Conservation (phyloP, 2,113 vertebrate genomes). For the Hippocampus zosterae region DNA sequence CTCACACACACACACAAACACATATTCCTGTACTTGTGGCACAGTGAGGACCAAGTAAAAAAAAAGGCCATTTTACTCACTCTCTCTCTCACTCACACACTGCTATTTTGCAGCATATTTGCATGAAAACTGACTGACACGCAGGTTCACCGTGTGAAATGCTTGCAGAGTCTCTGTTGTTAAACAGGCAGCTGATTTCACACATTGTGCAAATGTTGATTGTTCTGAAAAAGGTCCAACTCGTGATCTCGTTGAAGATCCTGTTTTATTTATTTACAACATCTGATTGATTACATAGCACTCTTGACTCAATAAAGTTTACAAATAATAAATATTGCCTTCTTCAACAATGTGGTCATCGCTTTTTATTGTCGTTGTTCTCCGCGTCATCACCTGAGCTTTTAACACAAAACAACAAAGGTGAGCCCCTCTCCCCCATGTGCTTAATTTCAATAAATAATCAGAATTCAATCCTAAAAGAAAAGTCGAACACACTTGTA, state of each 20-base stretch:
- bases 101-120: no score
- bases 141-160: no score
- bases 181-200: no score
- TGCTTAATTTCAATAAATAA: conserved; percentile 68
- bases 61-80: no score
- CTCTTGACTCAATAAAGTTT: conserved; percentile 64
- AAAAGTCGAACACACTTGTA: neutral
- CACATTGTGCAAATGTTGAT: no score
- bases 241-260: conserved; percentile 49
- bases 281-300: conserved; percentile 53
- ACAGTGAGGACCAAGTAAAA: no score
- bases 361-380: conserved; percentile 54
- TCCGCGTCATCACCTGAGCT: conserved; percentile 74
- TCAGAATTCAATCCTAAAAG: conserved; percentile 49
- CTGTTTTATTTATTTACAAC: conserved; percentile 75
- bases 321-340: conserved; percentile 70
- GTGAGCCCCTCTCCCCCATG: conserved; percentile 49
- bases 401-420: conserved; percentile 45
- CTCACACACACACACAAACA: no score
- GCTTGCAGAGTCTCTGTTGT: no score
- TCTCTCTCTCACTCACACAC: no score
- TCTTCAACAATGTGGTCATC: conserved; percentile 63
- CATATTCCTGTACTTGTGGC: no score
- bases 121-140: no score
- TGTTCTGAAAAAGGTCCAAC: neutral